Conservation (phyloP, 1,140 invertebrate genomes). For the Aleiodes sp. region DNA sequence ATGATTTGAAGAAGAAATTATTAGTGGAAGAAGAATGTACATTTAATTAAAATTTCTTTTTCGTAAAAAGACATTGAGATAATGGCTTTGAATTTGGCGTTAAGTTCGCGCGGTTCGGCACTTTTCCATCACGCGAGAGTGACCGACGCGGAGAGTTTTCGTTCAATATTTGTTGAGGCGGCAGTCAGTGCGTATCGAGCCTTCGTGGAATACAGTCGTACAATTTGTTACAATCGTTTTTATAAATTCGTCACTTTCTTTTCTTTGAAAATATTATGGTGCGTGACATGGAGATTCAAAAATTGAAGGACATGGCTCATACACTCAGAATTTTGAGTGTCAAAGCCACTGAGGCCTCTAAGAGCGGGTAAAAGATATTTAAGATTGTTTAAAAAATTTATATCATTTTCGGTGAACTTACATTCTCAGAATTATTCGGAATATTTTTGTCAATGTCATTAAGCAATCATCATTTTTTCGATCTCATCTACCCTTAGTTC, state of each 20-base stretch:
- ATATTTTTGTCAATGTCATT: too few species aligned
- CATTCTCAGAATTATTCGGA: not conserved
- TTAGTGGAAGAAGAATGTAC: too few species aligned
- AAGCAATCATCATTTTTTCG: too few species aligned
- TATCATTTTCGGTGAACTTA: too few species aligned
- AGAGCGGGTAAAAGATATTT: conserved; percentile 55
- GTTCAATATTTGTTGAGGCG: conserved; percentile 26
- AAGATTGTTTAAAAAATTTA: too few species aligned
- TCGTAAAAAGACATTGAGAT: not conserved
- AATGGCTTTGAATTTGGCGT: not conserved
- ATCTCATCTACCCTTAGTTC: too few species aligned
- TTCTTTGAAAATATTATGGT: conserved; percentile 43
- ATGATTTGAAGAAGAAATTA: too few species aligned
- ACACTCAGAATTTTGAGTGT: conserved; percentile 72
- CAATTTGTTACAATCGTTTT: not conserved
- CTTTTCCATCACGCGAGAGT: conserved; percentile 12
- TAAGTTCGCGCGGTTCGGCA: conserved; percentile 11
- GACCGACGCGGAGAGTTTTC: conserved; percentile 1
- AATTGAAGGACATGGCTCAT: conserved; percentile 74
- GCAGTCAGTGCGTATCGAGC: conserved; percentile 41
- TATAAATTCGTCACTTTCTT: conserved; percentile 4
- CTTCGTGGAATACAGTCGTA: conserved; percentile 24
- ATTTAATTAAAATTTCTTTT: not conserved
- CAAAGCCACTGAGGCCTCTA: conserved; percentile 54
- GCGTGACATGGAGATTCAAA: conserved; percentile 54